A percentile compares a stretch with the other conserved stretches of the same genome.
These are phyloP conservation scores for Lagopus leucura DNA, from an alignment of 2,113 vertebrate genomes.

Conservation along the genomic window DNA sequence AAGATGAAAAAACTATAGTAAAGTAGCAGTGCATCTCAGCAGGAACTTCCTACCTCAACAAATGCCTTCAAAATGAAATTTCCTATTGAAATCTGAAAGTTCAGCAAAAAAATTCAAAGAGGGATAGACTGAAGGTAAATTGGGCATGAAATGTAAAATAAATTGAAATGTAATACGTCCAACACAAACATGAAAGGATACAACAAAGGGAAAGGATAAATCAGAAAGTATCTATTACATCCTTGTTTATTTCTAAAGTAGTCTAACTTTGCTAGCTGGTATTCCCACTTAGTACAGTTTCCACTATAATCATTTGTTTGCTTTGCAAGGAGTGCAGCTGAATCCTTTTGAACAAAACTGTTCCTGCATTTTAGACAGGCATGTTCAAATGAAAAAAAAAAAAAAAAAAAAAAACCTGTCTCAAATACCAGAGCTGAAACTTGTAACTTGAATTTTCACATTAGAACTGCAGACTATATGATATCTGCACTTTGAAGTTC, in stretches of 20 bases:
- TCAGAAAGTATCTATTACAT: not conserved
- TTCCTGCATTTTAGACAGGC: not conserved
- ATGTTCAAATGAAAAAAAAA: not conserved
- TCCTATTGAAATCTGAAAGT: not conserved
- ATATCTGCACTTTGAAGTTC: not conserved
- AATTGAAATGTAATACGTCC: not conserved
- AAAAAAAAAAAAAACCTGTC: not conserved
- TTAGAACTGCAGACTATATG: not conserved
- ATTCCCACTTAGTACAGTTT: not conserved
- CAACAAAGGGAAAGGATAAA: slow-evolving; percentile 7
- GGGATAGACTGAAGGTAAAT: not conserved
- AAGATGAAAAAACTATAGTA: not conserved
- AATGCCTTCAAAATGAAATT: not conserved
- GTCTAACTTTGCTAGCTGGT: not conserved
- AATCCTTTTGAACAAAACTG: not conserved
- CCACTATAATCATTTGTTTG: not conserved
- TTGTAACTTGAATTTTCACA: not conserved
- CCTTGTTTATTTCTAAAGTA: not conserved
- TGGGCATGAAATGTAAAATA: not conserved
- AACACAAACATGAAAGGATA: not conserved
- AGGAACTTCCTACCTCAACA: not conserved
- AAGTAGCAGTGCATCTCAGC: not conserved
- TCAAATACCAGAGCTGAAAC: not conserved
- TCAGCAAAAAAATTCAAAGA: not conserved
- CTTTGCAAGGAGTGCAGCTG: not conserved